phyloP scores from a whole-genome alignment of 2,888 invertebrate genomes.

The Sepiola atlantica region DNA sequence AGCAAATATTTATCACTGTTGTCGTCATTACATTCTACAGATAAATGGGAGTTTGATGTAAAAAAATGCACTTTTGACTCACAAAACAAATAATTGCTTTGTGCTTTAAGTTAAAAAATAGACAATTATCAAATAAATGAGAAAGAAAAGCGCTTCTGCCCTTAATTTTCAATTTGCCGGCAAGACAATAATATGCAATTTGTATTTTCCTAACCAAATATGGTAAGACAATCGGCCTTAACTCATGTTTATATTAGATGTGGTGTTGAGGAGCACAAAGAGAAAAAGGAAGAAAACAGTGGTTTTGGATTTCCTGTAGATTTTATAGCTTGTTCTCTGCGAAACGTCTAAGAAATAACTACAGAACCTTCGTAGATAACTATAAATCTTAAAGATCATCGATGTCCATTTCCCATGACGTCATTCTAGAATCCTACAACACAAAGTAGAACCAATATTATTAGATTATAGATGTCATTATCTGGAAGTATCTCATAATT shows the following conservation, averaged over 20 bases:
- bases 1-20: conserved; percentile 5
- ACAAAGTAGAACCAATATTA: background rate
- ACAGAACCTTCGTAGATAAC: background rate
- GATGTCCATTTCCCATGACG: background rate
- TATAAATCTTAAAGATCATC: background rate
- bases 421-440: background rate
- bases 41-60: background rate
- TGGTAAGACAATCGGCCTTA: background rate
- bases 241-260: no score
- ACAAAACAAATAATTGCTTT: background rate
- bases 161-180: background rate
- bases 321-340: background rate
- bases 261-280: no score
- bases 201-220: background rate
- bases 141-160: background rate
- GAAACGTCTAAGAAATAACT: no score
- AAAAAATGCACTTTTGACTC: background rate
- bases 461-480: background rate
- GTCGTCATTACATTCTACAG: background rate
- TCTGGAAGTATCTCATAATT: background rate
- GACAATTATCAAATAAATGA: background rate
- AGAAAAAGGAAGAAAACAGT: background rate
- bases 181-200: background rate
- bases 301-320: background rate
- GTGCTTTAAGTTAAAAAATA: conserved; percentile 11